These are phyloP conservation scores for Laticauda colubrina DNA, from an alignment of 2,113 vertebrate genomes.

Conservation along the genomic window DNA sequence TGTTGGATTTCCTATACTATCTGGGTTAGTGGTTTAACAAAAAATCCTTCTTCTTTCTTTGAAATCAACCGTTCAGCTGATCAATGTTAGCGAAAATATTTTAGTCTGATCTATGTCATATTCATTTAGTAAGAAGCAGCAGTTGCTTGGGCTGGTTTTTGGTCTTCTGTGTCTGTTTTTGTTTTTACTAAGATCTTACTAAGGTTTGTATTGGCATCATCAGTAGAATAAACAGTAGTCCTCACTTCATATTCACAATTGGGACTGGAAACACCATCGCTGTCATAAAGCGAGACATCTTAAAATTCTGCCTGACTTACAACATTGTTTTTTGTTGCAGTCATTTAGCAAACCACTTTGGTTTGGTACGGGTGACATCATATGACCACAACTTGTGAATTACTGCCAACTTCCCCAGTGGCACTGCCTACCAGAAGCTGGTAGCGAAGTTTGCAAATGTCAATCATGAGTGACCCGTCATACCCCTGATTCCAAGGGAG, in stretches of 20 bases:
- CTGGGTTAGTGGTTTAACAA: background rate
- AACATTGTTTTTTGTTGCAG: background rate
- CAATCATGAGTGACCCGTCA: no score
- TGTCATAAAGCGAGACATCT: background rate
- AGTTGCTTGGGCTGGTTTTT: background rate
- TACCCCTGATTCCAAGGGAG: no score
- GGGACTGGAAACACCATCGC: background rate
- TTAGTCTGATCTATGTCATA: background rate
- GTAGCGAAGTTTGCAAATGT: background rate
- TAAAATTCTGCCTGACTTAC: background rate
- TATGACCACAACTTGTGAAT: background rate
- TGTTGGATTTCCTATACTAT: background rate
- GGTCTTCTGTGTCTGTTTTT: no score
- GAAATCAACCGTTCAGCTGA: background rate
- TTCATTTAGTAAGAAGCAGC: background rate
- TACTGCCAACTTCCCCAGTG: background rate
- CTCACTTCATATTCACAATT: background rate
- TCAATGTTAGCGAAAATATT: background rate
- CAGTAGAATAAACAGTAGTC: background rate
- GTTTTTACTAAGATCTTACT: no score
- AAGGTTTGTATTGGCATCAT: background rate
- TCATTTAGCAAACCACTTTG: background rate
- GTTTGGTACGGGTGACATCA: background rate
- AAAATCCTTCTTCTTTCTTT: background rate
- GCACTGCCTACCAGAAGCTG: background rate